A percentile compares a stretch with the other conserved stretches of the same genome.
Evolutionary conservation across 1,140 invertebrate genomes (phyloP).

Genomic region (Bombus polaris): DNA sequence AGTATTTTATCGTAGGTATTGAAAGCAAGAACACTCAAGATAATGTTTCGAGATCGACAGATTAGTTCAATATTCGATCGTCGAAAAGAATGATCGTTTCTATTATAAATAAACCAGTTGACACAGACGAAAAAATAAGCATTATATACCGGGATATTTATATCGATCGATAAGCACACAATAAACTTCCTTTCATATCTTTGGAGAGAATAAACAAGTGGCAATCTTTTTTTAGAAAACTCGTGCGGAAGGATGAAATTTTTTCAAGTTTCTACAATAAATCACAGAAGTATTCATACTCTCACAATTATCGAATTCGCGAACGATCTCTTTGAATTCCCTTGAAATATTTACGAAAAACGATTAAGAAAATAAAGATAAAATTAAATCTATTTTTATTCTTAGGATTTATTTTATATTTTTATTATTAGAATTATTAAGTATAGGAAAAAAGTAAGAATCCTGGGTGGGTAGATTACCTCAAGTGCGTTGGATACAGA

Average conservation of each 20-base stretch:
- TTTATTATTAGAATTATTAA: no score
- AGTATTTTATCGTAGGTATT: neutral
- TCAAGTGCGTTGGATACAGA: slow-evolving; percentile 80
- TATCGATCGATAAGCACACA: slow-evolving; percentile 11
- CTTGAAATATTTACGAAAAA: no score
- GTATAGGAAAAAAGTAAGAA: neutral
- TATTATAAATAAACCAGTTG: slow-evolving; percentile 15
- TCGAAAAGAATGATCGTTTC: neutral
- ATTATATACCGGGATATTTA: slow-evolving; percentile 14
- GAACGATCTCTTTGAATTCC: no score
- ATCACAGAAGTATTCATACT: no score
- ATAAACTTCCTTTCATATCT: slow-evolving; percentile 2
- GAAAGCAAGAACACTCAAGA: neutral
- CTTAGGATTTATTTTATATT: no score
- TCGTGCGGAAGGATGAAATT: no score
- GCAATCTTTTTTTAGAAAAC: neutral
- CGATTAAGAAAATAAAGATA: no score
- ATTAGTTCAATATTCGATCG: neutral
- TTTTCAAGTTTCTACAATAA: no score
- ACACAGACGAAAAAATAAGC: neutral
- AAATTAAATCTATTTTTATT: no score
- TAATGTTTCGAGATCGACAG: neutral
- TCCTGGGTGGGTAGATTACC: slow-evolving; percentile 61
- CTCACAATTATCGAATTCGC: no score
- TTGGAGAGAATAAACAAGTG: neutral